These are phyloP conservation scores for Pao palembangensis DNA, from an alignment of 2,113 vertebrate genomes.

Conservation along the genomic window DNA sequence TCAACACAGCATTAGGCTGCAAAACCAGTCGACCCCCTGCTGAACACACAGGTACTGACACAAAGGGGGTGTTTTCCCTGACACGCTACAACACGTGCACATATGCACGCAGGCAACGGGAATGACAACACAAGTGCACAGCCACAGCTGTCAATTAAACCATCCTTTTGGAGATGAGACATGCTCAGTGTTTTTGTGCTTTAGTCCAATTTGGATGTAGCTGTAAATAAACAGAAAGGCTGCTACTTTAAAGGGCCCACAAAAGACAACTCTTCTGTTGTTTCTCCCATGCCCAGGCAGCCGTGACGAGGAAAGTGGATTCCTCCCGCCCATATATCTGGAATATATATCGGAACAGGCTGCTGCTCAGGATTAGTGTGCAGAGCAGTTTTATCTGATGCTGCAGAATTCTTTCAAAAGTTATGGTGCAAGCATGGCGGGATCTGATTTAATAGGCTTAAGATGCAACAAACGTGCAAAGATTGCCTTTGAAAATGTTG, in stretches of 20 bases:
- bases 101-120: not conserved
- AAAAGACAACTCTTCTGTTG: not conserved
- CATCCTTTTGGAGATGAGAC: not conserved
- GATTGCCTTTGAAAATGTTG: not conserved
- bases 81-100: not conserved
- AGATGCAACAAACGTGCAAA: not conserved
- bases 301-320: slow-evolving; percentile 5
- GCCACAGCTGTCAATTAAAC: not conserved
- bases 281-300: slow-evolving; percentile 6
- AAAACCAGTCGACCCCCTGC: no score
- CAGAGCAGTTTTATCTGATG: slow-evolving; percentile 26
- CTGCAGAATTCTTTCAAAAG: slow-evolving; percentile 30
- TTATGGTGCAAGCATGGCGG: slow-evolving; percentile 8
- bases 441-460: not conserved
- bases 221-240: slow-evolving; percentile 5
- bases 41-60: no score
- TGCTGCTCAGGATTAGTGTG: slow-evolving; percentile 6
- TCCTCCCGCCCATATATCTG: slow-evolving; percentile 12
- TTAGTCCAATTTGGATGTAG: not conserved
- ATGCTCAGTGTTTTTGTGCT: not conserved
- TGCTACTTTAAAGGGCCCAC: not conserved
- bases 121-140: not conserved
- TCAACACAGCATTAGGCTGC: no score
- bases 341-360: slow-evolving; percentile 22
- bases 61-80: no score